These are phyloP conservation scores for Bombylius discolor DNA, from an alignment of 2,888 invertebrate genomes.

Conservation along the genomic window DNA sequence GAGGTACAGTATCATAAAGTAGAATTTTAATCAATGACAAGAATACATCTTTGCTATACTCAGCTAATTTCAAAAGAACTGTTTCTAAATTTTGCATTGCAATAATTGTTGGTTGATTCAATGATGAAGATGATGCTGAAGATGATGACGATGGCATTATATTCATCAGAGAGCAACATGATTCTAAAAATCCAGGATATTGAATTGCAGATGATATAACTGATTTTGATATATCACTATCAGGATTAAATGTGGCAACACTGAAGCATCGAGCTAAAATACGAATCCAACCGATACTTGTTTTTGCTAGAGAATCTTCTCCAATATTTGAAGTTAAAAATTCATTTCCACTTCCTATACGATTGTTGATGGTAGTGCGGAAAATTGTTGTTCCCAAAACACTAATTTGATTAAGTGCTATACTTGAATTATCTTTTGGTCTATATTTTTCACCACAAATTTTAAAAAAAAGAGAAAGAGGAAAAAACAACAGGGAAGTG, in stretches of 20 bases:
- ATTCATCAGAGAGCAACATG: constrained; percentile 57
- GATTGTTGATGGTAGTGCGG: constrained; percentile 36
- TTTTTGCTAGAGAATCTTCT: constrained; percentile 35
- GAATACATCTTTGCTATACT: constrained; percentile 48
- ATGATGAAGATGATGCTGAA: constrained; percentile 17
- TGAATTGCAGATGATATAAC: constrained; percentile 50
- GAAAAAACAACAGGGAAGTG: not conserved
- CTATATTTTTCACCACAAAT: constrained; percentile 41
- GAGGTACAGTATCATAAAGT: constrained; percentile 42
- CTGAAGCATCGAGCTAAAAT: constrained; percentile 68
- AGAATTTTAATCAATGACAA: constrained; percentile 44
- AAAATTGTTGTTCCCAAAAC: constrained; percentile 78
- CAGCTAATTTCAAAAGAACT: constrained; percentile 55
- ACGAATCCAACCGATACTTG: constrained; percentile 71
- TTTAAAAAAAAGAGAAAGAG: not conserved
- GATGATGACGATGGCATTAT: constrained; percentile 47
- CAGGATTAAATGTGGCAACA: constrained; percentile 29
- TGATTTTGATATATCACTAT: constrained; percentile 31
- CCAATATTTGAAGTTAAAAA: constrained; percentile 18
- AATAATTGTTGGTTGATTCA: too few relatives aligned
- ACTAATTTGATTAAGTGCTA: constrained; percentile 77
- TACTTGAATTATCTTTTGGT: constrained; percentile 78
- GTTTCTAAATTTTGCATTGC: constrained; percentile 48
- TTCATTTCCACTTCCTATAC: constrained; percentile 4
- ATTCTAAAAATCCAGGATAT: constrained; percentile 52